Evolutionary conservation across 2,797 vertebrate genomes (phyloP), one percentile per base, ranked within the genome.

Genomic region (Gallirallus australis): DNA sequence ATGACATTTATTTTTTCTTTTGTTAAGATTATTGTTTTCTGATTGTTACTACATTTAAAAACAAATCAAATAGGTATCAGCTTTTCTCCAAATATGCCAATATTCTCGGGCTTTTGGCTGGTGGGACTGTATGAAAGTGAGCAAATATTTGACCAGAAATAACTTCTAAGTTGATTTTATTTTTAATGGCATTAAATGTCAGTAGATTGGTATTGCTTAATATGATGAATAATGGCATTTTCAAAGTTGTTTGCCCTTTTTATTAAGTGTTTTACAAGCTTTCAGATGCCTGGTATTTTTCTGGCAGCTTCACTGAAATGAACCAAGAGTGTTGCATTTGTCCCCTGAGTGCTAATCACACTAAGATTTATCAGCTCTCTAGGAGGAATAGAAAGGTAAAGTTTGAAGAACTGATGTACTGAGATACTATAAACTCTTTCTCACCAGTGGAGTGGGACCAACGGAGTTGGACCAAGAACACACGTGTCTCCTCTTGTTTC

Each of bases 231-330:
- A 10, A 19, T 54, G 25, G 23, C 0, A 3, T 64, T 93, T 86
- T 88, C 9, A 2, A 31, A 78, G 35, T 45, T 30, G 23, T 42
- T 92, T 13, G 10, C 25, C 42, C 9, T 48, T 69, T 90, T 73
- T 50, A 42, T 71, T 75, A 45, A 28, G 66, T 39, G 54, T 60
- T 93, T 81, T 91, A 92, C 48, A 87, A 80, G 69, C 31, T 88
- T 68, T 90, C 54, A 72, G 27, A 72, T 45, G 35, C 23, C 70
- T 24, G 12, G 15, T 63, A 35, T 77, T 91, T 90, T 89, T 95
- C 39, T 68, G 39, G 3, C 23, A 86, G 11, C 33, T 71, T 82
- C 72, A 57, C 21, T 82, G 33, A 85, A 77, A 63, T 69, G 48
- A 80, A 68, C 37, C 60, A 83, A 48, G 50, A 95, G 88, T 53